Evolutionary conservation across 2,888 invertebrate species (phyloP), one percentile per base, ranked within the genome.

Genomic region (Isotomurus palustris): DNA sequence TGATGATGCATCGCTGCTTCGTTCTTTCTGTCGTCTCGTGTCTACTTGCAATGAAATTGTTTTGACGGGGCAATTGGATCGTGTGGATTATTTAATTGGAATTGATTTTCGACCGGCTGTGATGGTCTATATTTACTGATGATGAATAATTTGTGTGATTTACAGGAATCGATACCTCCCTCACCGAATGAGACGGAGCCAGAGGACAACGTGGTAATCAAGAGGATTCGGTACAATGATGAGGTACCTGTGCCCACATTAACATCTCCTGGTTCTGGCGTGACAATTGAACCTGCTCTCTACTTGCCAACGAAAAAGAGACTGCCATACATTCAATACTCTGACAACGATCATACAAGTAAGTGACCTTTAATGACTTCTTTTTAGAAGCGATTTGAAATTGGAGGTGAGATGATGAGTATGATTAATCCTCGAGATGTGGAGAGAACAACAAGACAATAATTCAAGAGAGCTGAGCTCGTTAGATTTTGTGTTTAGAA

Each of bases 241-340:
- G 56, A 49, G 41, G 38, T 60, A 29, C 29, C 53, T 28, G 25
- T 29, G 50, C 56, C 40, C 41, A 53, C 58, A 40, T 49, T 53
- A n/a, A 51, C 56, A 19, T 53, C 50, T 12, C 17, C 44, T 12
- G 2, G 5, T 29, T 1, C 28, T 44, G 21, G 21, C 54, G 52
- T 40, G 58, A 27, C 24, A 47, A 32, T 53, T 53, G 28, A 47
- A n/a, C 47, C 47, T 27, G 47, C 47, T 47, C 47, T 58, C 35
- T 60, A 50, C 56, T 59, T 67, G 63, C 64, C 68, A 68, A 65
- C 59, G 21, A 66, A 65, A 49, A 66, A 68, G 64, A 62, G 64
- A 65, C 64, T 65, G 58, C 58, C 64, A 52, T 66, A 60, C 60
- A 50, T 62, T 44, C 63, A 66, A 64, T 62, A 66, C 64, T 66